Base-by-base conservation (phyloP, 2,113 vertebrate genomes). In the Anolis carolinensis region DNA sequence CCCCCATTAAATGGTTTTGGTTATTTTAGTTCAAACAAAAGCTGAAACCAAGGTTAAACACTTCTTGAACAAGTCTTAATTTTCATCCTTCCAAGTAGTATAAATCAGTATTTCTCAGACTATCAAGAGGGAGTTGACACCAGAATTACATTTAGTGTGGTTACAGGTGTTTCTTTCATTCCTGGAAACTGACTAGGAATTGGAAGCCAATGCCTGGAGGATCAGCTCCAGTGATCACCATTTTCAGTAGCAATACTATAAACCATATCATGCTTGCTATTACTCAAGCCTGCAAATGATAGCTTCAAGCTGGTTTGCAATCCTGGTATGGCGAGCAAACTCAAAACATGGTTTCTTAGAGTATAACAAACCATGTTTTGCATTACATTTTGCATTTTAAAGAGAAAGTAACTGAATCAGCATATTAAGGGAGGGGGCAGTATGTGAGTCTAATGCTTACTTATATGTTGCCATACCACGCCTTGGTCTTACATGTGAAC, bases 1-100 rank as follows among this genome's bases (percentile, higher is more conserved):
- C 36, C 16, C 32, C 13, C 72, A 7, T 9, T n/a, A n/a, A 91
- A 34, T 10, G 67, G 7, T 87, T 90, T 68, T 72, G 65, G 55
- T 1, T 71, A 36, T 7, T 11, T 59, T 44, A 82, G 48, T 10
- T 34, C 67, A 82, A 11, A 39, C 6, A 50, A 16, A 83, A 72
- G 25, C 73, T 16, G n/a, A 72, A 75, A 44, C 7, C 50, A 74
- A 27, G n/a, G 27, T 21, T 62, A 7, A 20, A 83, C 5, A 63
- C 2, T 44, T 2, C 25, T n/a, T 5, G 25, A 74, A 39, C 34
- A 39, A 62, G 20, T 10, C 23, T 82, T 71, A 48, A 13, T 55
- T 10, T 36, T 82, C 7, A 72, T 25, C 13, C 3, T 9, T 39
- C 52, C 81, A 18, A n/a, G n/a, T n/a, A n/a, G 52, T 55, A 55